Evolutionary conservation across 2,113 vertebrate genomes (phyloP).

Genomic region (Forbesichthys agassizii): DNA sequence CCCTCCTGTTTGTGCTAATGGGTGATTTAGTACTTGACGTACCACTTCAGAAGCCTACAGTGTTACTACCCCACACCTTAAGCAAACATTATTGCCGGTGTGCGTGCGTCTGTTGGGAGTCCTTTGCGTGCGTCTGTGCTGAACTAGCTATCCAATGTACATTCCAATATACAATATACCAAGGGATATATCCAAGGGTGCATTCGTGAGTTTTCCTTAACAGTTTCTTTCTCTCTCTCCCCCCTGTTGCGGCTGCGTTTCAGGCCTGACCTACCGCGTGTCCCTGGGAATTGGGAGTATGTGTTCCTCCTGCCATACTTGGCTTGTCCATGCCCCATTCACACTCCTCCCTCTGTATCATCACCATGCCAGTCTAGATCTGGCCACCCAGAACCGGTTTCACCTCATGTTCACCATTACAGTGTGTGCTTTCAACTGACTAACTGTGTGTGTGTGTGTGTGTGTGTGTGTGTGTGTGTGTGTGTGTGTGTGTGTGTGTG

Average conservation of each 20-base stretch:
- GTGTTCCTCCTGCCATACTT: slow-evolving; percentile 78
- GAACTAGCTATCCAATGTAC: too few relatives aligned
- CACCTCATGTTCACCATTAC: slow-evolving; percentile 57
- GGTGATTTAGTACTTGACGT: neutral
- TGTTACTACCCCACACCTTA: slow-evolving; percentile 23
- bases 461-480: neutral
- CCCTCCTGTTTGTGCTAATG: neutral
- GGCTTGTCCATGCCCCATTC: slow-evolving; percentile 53
- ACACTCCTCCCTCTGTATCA: neutral
- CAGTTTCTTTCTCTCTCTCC: slow-evolving; percentile 8
- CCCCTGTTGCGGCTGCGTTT: slow-evolving; percentile 54
- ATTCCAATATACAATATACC: too few relatives aligned
- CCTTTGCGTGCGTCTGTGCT: neutral
- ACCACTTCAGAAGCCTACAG: neutral
- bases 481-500: too few relatives aligned
- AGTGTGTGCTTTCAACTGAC: slow-evolving; percentile 55
- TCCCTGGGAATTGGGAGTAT: slow-evolving; percentile 97
- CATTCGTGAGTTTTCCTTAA: neutral
- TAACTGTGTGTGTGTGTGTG: slow-evolving; percentile 49
- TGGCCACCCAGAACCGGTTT: slow-evolving; percentile 59
- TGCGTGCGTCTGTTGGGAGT: neutral
- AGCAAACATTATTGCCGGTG: slow-evolving; percentile 33
- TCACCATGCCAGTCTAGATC: slow-evolving; percentile 60
- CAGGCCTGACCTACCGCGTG: slow-evolving; percentile 96
- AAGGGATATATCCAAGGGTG: neutral